Conservation (phyloP, 92 coral and sea anemone genomes). For the Parazoanthus atlanticus region DNA sequence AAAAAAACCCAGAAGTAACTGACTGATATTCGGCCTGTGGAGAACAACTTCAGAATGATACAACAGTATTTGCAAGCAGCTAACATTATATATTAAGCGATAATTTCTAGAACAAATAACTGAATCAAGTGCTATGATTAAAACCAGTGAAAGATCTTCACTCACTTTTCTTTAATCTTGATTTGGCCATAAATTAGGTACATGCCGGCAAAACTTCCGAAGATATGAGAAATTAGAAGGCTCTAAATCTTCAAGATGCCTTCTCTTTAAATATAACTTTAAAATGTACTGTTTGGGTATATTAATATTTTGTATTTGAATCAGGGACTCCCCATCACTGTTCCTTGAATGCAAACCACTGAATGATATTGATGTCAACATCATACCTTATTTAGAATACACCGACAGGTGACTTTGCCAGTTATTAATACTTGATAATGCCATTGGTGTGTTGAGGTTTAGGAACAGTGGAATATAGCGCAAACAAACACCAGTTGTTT, state of each 20-base stretch:
- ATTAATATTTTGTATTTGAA: background rate
- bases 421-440: background rate
- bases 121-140: background rate
- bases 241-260: background rate
- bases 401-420: background rate
- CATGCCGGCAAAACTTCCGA: constrained; percentile 20
- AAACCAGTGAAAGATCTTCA: background rate
- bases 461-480: background rate
- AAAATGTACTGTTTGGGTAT: too few relatives aligned
- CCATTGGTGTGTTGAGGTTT: too few relatives aligned
- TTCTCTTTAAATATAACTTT: background rate
- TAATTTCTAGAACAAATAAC: background rate
- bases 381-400: background rate
- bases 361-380: background rate
- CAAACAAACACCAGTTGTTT: background rate
- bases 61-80: background rate
- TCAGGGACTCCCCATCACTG: background rate
- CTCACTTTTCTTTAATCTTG: constrained; percentile 35
- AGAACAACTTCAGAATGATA: background rate
- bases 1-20: too few relatives aligned
- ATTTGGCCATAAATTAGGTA: constrained; percentile 28
- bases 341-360: too few relatives aligned
- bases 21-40: background rate
- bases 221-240: background rate
- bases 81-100: background rate